These are phyloP conservation scores for Anastrepha ludens DNA, from an alignment of 1,140 invertebrate species.

Conservation along the genomic window DNA sequence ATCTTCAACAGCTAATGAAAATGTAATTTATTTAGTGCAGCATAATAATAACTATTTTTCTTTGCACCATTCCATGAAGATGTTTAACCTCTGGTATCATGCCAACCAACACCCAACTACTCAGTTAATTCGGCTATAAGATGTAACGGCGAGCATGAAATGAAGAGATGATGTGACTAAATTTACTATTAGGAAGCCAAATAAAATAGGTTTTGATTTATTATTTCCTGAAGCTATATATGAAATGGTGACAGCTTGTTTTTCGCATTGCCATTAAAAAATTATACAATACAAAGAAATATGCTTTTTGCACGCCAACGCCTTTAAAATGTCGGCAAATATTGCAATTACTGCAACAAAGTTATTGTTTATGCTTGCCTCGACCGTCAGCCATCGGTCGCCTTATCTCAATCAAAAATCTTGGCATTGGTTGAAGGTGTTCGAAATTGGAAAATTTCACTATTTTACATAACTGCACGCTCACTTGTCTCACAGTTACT, in stretches of 20 bases:
- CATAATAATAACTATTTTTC: too few species aligned
- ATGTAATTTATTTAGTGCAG: too few species aligned
- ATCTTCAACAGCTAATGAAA: too few species aligned
- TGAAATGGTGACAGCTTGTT: neutral
- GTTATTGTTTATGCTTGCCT: neutral
- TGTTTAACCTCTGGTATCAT: neutral
- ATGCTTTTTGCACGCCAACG: conserved; percentile 18
- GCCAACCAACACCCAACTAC: neutral
- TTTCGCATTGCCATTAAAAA: conserved; percentile 27
- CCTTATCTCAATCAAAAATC: conserved; percentile 48
- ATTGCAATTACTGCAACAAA: conserved; percentile 25
- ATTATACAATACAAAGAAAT: neutral
- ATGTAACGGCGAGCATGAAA: neutral
- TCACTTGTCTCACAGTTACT: conserved; percentile 7
- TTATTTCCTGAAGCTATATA: neutral
- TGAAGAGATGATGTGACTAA: neutral
- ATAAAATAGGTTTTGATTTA: conserved; percentile 34
- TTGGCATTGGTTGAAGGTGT: conserved; percentile 49
- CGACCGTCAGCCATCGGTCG: neutral
- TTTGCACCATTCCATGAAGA: neutral
- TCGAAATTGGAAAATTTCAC: conserved; percentile 49
- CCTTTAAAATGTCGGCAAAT: neutral
- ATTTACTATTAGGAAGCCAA: neutral
- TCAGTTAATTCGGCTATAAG: neutral
- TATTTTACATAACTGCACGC: conserved; percentile 46